Evolutionary conservation across 2,888 invertebrate genomes (phyloP).

Genomic region (Ophion obscuratus): DNA sequence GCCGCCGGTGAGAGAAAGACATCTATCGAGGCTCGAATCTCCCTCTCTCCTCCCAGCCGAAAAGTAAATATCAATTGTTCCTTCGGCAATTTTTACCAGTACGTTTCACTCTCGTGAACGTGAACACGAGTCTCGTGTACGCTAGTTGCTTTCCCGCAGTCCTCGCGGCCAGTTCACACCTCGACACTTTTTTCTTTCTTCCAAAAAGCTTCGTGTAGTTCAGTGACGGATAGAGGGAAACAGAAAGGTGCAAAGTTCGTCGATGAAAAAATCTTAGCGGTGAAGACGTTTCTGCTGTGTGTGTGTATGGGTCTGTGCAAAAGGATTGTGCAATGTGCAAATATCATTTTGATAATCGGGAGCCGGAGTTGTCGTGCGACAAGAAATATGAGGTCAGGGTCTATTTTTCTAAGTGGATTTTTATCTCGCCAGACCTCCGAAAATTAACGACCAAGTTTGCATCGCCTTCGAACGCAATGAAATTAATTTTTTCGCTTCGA

Average conservation of each 20-base stretch:
- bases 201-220: not conserved
- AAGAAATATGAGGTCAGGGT: slow-evolving; percentile 54
- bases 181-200: not conserved
- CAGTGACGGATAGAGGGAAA: not conserved
- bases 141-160: not conserved
- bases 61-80: slow-evolving; percentile 53
- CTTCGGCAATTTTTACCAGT: slow-evolving; percentile 47
- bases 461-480: too few species aligned
- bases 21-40: slow-evolving; percentile 36
- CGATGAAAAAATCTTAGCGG: not conserved
- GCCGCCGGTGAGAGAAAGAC: slow-evolving; percentile 45
- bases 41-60: slow-evolving; percentile 47
- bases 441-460: too few species aligned
- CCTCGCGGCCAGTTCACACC: not conserved
- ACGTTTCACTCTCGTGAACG: slow-evolving; percentile 46
- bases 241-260: slow-evolving; percentile 26
- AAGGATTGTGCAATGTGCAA: slow-evolving; percentile 54
- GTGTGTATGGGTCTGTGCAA: not conserved
- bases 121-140: slow-evolving; percentile 1
- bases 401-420: slow-evolving; percentile 11
- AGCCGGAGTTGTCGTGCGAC: slow-evolving; percentile 26
- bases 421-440: not conserved
- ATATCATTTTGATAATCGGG: slow-evolving; percentile 34
- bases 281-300: not conserved
- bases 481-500: too few species aligned